Base-by-base conservation (phyloP, 2,888 invertebrate genomes). In the Caenorhabditis sp. region DNA sequence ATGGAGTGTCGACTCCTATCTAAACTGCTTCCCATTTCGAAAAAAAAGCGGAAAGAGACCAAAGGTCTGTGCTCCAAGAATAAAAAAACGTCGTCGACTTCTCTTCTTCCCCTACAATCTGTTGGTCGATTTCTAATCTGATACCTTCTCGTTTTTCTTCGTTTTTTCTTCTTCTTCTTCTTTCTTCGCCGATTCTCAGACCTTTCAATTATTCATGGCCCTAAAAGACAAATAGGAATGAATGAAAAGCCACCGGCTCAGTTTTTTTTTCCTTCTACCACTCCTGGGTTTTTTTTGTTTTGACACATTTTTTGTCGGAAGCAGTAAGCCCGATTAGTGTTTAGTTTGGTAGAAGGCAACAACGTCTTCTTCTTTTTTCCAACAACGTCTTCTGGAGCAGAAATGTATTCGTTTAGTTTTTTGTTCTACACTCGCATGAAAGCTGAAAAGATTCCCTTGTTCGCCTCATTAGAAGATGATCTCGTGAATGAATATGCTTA, bases 151-250 rank as follows among this genome's bases (percentile, higher is more conserved):
- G 16, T 44, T 14, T 19, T 44, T 44, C 44, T 16, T 47, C n/a
- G 16, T 47, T 47, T 5, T 19, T 47, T 47, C 19, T 47, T 47
- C 19, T 19, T 19, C 16, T 38, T 38, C 16, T 54, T 10, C 14
- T 35, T 58, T 35, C 31, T 35, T 49, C 19, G 49, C 22, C 24
- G 35, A 12, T 49, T 24, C 28, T 49, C 44, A 59, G 77, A 77
- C 79, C 64, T 79, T 70, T 70, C 79, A 79, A 79, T 79, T 79
- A 79, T 79, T 79, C 79, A 79, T 79, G 44, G 64, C 54, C 24
- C 24, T 54, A 54, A 54, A 54, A 54, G 63, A 22, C 63, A 63
- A 63, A 41, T 41, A 24, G 4, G 38, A 44, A 56, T 38, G 38
- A 38, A 38, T 38, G 12, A 19, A 14, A 49, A 49, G 49, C 49